Base-by-base conservation (phyloP, 2,797 vertebrate species). In the Echeneis naucrates region DNA sequence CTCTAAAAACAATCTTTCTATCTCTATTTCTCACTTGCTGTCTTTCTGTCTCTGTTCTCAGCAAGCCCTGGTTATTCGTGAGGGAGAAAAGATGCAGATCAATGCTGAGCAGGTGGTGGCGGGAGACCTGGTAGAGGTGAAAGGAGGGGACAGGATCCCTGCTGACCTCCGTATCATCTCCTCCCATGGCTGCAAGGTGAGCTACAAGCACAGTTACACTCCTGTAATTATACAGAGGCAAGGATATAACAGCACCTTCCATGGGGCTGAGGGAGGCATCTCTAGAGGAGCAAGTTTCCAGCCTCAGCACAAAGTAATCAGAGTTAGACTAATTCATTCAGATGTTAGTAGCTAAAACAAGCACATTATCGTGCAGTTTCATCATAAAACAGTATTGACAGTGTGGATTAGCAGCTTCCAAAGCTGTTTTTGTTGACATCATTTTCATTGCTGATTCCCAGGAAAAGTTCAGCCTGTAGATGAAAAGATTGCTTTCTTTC, bases 21-120 rank as follows among this genome's bases (percentile, higher is more conserved):
- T 55, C 32, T 5, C 12, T 26, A 21, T 52, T 1, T 12, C 8
- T 45, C 26, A 45, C 8, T 21, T 47, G 11, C 5, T 16, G 0
- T 48, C 23, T 48, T 17, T 55, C 4, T 52, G 4, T 40, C 3
- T 78, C n/a, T 53, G 4, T 55, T 59, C 23, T 4, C 75, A 97
- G 97, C 97, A 98, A 98, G 97, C 97, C 51, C 87, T 98, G 82
- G 95, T 98, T 81, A 97, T 98, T 89, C 94, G 97, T 23, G 97
- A 97, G 86, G 97, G 97, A 0, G 96, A 97, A 87, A 98, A 98
- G 91, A 96, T 97, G 92, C 96, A 97, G 92, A 94, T 98, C 61
- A 96, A 98, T 0, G 97, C 96, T 0, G 96, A 97, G 88, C 96
- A 97, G 85, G 96, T 98, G 40, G 97, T 97, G 76, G 96, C 93